Evolutionary conservation across 2,113 vertebrate species (phyloP).

Genomic region (Hystrix cristata): DNA sequence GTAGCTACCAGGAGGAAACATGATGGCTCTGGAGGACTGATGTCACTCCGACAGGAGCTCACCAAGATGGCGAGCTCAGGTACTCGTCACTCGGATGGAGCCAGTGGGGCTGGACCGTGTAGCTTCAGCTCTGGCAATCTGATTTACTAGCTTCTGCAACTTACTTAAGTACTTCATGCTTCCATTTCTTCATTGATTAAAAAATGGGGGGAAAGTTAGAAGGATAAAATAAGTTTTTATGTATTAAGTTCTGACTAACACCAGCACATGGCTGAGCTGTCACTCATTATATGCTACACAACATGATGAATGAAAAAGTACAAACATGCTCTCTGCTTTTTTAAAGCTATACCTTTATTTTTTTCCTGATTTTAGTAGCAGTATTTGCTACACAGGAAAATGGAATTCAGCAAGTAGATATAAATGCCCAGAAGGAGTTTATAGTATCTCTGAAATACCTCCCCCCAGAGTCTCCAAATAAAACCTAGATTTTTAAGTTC

Average conservation of each 20-base stretch:
- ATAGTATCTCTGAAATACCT: neutral
- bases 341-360: neutral
- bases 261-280: neutral
- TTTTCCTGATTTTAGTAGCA: neutral
- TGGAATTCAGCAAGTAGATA: conserved; percentile 24
- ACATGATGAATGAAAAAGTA: conserved; percentile 29
- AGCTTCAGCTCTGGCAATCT: neutral
- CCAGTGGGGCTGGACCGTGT: neutral
- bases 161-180: neutral
- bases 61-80: neutral
- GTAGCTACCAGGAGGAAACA: neutral
- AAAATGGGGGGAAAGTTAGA: neutral
- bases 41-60: neutral
- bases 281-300: neutral
- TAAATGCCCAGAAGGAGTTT: neutral
- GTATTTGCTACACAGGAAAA: conserved; percentile 14
- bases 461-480: neutral
- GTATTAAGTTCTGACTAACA: neutral
- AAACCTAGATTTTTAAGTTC: conserved; percentile 11
- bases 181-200: conserved; percentile 31
- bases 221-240: conserved; percentile 23
- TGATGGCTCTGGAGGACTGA: neutral
- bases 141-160: conserved; percentile 49
- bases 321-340: neutral
- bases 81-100: neutral